A percentile compares a stretch with the other conserved stretches of the same genome.
Conservation (phyloP, 2,797 vertebrate genomes). For the Cetoscarus ocellatus region DNA sequence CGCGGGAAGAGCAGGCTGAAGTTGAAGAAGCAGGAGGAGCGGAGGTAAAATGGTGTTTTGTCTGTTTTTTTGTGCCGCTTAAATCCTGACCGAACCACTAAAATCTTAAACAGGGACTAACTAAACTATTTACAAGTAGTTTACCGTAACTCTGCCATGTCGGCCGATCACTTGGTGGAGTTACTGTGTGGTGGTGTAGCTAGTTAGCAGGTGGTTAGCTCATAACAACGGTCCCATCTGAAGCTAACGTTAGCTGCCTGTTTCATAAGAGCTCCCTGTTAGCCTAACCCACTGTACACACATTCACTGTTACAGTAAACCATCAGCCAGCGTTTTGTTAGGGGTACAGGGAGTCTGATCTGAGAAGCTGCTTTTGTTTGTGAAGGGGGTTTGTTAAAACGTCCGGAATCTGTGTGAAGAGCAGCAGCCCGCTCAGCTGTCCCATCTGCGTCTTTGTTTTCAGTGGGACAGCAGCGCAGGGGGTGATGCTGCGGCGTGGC, state of each 20-base stretch:
- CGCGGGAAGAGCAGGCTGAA: slow-evolving; percentile 82
- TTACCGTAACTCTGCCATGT: not conserved
- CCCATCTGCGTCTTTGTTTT: slow-evolving; percentile 70
- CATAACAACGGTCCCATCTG: slow-evolving; percentile 26
- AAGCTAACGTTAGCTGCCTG: slow-evolving; percentile 50
- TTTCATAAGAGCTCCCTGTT: slow-evolving; percentile 11
- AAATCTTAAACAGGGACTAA: not conserved
- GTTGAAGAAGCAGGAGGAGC: slow-evolving; percentile 74
- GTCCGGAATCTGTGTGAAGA: not conserved
- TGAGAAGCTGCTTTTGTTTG: not conserved
- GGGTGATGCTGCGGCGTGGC: slow-evolving; percentile 10
- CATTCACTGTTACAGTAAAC: not conserved
- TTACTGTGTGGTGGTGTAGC: slow-evolving; percentile 11
- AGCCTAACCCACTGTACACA: slow-evolving; percentile 33
- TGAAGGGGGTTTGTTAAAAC: not conserved
- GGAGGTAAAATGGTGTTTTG: slow-evolving; percentile 76
- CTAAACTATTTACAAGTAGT: accelerated
- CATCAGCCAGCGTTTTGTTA: not conserved
- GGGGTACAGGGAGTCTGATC: not conserved
- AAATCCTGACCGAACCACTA: not conserved
- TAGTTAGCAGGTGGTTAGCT: slow-evolving; percentile 65
- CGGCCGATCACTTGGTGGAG: slow-evolving; percentile 33
- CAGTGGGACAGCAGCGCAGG: slow-evolving; percentile 2
- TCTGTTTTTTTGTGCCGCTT: not conserved
- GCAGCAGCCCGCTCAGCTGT: slow-evolving; percentile 18